Evolutionary conservation across 2,113 vertebrate genomes (phyloP).

Genomic region (Oncorhynchus masou): DNA sequence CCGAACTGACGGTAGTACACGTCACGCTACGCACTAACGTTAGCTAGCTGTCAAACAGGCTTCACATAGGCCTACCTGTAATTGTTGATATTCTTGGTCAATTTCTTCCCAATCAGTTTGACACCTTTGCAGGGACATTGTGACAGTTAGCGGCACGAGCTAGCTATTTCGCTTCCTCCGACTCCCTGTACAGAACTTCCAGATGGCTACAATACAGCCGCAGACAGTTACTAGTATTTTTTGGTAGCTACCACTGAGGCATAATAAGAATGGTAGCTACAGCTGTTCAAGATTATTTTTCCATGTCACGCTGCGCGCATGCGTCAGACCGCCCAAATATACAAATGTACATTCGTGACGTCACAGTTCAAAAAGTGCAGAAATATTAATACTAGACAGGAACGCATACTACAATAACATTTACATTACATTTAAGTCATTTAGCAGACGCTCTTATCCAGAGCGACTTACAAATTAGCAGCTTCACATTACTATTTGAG

Average conservation of each 20-base stretch:
- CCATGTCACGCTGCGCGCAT: background rate
- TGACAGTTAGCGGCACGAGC: conserved; percentile 9
- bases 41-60: background rate
- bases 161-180: background rate
- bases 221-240: too few species aligned
- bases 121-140: conserved; percentile 76
- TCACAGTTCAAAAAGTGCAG: background rate
- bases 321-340: background rate
- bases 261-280: background rate
- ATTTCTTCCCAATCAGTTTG: conserved; percentile 84
- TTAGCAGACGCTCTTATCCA: too few species aligned
- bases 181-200: background rate
- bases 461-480: too few species aligned
- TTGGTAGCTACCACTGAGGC: too few species aligned
- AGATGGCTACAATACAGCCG: conserved; percentile 1
- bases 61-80: conserved; percentile 77
- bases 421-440: too few species aligned
- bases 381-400: background rate
- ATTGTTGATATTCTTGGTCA: conserved; percentile 85
- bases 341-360: too few species aligned
- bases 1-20: conserved; percentile 1
- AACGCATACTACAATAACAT: background rate
- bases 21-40: background rate
- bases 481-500: too few species aligned
- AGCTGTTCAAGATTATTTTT: conserved; percentile 28